Percentiles rank a stretch among this genome's conserved stretches.
Evolutionary conservation across 2,113 vertebrate species (phyloP).

Genomic region (Xenopus borealis): DNA sequence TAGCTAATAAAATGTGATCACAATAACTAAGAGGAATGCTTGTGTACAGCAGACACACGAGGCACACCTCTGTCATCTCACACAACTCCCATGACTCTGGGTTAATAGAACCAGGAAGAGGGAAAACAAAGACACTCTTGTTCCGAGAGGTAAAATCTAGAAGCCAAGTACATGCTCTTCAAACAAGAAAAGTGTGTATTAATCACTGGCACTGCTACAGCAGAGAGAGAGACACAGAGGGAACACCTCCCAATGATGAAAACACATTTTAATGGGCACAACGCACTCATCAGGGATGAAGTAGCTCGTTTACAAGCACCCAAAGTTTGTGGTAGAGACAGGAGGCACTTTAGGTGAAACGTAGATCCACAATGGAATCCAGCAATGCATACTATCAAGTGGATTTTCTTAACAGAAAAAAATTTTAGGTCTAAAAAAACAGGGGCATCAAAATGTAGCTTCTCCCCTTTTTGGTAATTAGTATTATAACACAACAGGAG

Average conservation of each 20-base stretch:
- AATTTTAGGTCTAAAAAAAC: too few relatives aligned
- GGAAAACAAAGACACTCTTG: conserved; percentile 18
- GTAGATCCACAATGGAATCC: too few relatives aligned
- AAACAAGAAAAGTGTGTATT: not conserved
- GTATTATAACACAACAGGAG: too few relatives aligned
- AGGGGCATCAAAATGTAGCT: too few relatives aligned
- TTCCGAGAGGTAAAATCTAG: conserved; percentile 2
- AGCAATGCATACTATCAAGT: too few relatives aligned
- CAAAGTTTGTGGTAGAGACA: too few relatives aligned
- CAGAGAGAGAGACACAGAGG: too few relatives aligned
- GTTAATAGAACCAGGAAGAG: not conserved
- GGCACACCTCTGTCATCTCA: not conserved
- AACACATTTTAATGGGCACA: conserved; percentile 11
- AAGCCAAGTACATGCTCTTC: conserved; percentile 2
- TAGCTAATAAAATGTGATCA: too few relatives aligned
- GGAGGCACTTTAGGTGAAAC: too few relatives aligned
- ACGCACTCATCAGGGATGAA: not conserved
- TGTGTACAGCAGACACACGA: not conserved
- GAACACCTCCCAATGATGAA: not conserved
- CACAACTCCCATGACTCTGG: not conserved
- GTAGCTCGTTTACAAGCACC: too few relatives aligned
- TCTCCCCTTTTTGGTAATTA: too few relatives aligned
- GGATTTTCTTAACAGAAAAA: too few relatives aligned
- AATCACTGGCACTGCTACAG: not conserved
- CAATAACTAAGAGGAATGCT: not conserved